A percentile compares a stretch with the other conserved stretches of the same genome.
These are phyloP conservation scores for Thaumatotibia leucotreta DNA, from an alignment of 1,140 invertebrate genomes.

Conservation along the genomic window DNA sequence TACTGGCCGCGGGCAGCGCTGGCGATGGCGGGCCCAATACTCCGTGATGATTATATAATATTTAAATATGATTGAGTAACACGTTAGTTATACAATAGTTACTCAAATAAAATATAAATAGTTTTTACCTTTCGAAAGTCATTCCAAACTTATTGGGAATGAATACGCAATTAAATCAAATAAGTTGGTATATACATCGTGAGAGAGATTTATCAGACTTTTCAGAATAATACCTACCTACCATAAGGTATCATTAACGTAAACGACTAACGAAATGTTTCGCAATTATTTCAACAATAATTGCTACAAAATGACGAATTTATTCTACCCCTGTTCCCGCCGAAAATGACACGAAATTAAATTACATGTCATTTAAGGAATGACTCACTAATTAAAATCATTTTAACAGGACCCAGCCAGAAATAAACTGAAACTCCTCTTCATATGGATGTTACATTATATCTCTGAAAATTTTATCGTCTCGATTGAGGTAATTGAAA, in stretches of 20 bases:
- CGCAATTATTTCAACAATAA: background rate
- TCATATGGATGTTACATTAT: conserved; percentile 38
- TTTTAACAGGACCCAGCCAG: background rate
- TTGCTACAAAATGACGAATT: background rate
- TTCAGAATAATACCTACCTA: too few relatives aligned
- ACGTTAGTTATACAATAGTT: too few relatives aligned
- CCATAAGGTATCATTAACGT: background rate
- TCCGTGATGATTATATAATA: too few relatives aligned
- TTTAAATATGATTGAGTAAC: too few relatives aligned
- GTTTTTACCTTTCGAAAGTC: too few relatives aligned
- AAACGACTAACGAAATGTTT: background rate
- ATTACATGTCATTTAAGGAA: background rate
- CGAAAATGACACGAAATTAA: background rate
- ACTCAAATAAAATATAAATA: too few relatives aligned
- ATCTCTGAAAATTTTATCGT: conserved; percentile 54
- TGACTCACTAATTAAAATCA: background rate
- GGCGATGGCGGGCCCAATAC: too few relatives aligned
- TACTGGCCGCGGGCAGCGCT: too few relatives aligned
- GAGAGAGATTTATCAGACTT: too few relatives aligned
- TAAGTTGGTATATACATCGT: too few relatives aligned
- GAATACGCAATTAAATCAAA: too few relatives aligned
- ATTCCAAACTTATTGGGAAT: too few relatives aligned
- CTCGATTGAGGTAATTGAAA: conserved; percentile 69
- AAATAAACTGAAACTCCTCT: background rate
- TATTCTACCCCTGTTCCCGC: background rate